Base-by-base conservation (phyloP, 2,797 vertebrate species). In the Pteronotus mesoamericanus region DNA sequence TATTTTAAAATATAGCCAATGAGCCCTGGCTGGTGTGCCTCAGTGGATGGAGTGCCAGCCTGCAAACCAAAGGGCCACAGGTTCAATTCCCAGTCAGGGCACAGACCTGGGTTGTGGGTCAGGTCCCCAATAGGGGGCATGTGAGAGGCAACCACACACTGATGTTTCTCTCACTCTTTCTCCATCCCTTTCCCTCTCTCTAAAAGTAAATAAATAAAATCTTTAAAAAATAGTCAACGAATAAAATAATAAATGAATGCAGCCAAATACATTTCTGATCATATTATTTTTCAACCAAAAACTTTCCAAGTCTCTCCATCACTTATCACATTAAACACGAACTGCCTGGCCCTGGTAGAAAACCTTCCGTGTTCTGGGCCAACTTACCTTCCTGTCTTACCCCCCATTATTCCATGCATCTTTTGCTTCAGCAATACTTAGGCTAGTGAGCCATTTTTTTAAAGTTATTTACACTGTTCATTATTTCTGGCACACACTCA, bases 261-360 rank as follows among this genome's bases (percentile, higher is more conserved):
- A 14, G 74, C 7, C 69, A 95, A 95, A 95, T 57, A 71, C 12
- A 92, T 64, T 75, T 90, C 37, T 92, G 57, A 83, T 34, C 44
- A 46, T 44, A 55, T 46, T 66, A 77, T 72, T 96, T 91, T 88
- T 64, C 48, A 61, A 32, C 46, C 39, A 87, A 87, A 86, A 90
- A 53, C 39, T 93, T 72, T 77, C 48, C 72, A 88, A 87, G 48
- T 72, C n/a, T 89, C 64, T 78, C 61, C 10, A 74, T 29, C 77
- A 66, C 72, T 91, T 74, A 89, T 7, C 75, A 90, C n/a, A 24
- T 46, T 86, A 84, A 91, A 89, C 21, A 26, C 69, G 77, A 66
- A 39, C 64, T 64, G 51, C 9, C 55, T 86, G 9, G 44, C 51
- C 51, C 72, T 74, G 18, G 44, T 22, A 83, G 48, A 84, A 92